These are phyloP conservation scores for Acanthosoma haemorrhoidale DNA, from an alignment of 2,888 invertebrate species.

Conservation along the genomic window DNA sequence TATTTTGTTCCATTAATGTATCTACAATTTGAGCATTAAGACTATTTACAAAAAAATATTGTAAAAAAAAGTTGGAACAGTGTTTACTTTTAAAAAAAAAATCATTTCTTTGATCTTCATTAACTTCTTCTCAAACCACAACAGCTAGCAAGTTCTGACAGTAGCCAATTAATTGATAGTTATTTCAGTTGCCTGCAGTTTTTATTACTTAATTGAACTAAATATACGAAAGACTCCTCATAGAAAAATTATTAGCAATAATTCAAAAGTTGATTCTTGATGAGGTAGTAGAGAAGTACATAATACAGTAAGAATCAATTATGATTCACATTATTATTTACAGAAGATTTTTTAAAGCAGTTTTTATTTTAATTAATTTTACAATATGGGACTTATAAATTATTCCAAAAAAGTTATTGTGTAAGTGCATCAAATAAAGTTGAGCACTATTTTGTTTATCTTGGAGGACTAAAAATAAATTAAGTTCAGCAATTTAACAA, in stretches of 20 bases:
- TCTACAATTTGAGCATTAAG: slow-evolving; percentile 37
- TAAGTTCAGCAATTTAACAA: too few species aligned
- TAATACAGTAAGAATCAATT: slow-evolving; percentile 20
- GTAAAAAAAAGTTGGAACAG: slow-evolving; percentile 13
- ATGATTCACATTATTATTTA: not conserved
- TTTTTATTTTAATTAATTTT: not conserved
- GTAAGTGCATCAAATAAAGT: not conserved
- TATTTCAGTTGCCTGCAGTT: slow-evolving; percentile 35
- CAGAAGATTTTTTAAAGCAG: not conserved
- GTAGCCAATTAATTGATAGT: slow-evolving; percentile 23
- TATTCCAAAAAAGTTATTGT: not conserved
- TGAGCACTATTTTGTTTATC: not conserved
- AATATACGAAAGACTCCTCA: slow-evolving; percentile 11
- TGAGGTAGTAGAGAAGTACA: slow-evolving; percentile 16
- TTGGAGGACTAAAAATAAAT: not conserved
- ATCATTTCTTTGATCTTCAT: not conserved
- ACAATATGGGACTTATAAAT: not conserved
- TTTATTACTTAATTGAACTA: slow-evolving; percentile 15
- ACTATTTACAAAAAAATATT: slow-evolving; percentile 36
- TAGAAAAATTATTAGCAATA: slow-evolving; percentile 17
- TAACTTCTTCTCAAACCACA: not conserved
- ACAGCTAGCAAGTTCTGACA: slow-evolving; percentile 9
- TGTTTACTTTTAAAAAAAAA: not conserved
- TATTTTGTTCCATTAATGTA: slow-evolving; percentile 18
- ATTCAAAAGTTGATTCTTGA: not conserved